A percentile compares a stretch with the other conserved stretches of the same genome.
Evolutionary conservation across 1,140 invertebrate genomes (phyloP).

Genomic region (Choristoneura fumiferana): DNA sequence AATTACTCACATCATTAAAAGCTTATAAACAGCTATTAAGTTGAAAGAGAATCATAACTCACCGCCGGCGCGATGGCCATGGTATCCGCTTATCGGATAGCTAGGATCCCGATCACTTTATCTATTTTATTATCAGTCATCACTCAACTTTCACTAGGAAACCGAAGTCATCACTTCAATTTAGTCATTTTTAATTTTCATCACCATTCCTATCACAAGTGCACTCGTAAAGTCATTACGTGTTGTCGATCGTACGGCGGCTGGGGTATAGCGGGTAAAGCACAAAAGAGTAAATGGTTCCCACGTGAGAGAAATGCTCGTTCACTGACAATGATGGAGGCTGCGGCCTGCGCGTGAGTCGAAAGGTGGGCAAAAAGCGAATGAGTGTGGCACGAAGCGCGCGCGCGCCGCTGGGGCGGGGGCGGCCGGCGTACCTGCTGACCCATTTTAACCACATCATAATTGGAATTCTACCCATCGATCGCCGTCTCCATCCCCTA

Average conservation of each 20-base stretch:
- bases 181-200: conserved; percentile 41
- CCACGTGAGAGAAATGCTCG: conserved; percentile 72
- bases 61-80: conserved; percentile 59
- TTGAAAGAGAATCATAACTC: conserved; percentile 30
- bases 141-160: conserved; percentile 54
- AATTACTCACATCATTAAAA: no score
- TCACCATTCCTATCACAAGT: conserved; percentile 34
- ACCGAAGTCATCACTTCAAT: conserved; percentile 38
- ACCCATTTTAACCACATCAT: conserved; percentile 53
- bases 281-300: conserved; percentile 62
- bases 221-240: conserved; percentile 37
- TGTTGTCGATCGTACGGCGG: conserved; percentile 39
- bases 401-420: conserved; percentile 19
- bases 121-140: conserved; percentile 67
- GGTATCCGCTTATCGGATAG: conserved; percentile 45
- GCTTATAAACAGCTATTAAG: neutral
- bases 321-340: conserved; percentile 59
- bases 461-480: conserved; percentile 40
- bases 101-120: conserved; percentile 47
- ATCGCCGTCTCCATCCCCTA: neutral
- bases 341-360: conserved; percentile 56
- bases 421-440: conserved; percentile 55
- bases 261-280: conserved; percentile 54
- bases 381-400: conserved; percentile 48
- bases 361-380: conserved; percentile 76